Evolutionary conservation across 2,797 vertebrate genomes (phyloP), one percentile per base, ranked within the genome.

Genomic region (Parambassis ranga): DNA sequence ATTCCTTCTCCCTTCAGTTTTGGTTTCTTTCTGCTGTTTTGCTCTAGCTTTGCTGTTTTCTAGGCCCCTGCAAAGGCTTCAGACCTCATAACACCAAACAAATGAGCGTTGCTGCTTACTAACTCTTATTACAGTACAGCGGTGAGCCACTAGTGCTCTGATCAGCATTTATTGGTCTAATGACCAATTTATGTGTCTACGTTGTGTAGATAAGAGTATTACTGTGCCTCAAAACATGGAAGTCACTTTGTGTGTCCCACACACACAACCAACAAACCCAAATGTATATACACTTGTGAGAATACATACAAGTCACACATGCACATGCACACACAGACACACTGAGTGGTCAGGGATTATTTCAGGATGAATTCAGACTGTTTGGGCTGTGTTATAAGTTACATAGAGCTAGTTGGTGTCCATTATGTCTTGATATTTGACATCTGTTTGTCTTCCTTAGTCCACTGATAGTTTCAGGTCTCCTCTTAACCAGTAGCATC

Each of bases 191-290:
- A 80, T 84, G 83, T 69, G 35, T 81, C 75, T 75, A 79, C 59
- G 57, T 82, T 88, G 69, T 81, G 82, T 87, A 71, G 81, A 71
- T 88, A 85, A 84, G 87, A 86, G 87, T 89, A 80, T 89, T 84
- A 82, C 67, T 86, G 89, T 91, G 89, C 90, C 90, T 91, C 87
- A 87, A 90, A 82, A 82, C 68, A 84, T 82, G 69, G 77, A 89
- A 87, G 84, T 88, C 81, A 84, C 87, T 80, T 87, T 87, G 81
- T 83, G 77, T 86, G 61, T 79, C 76, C 33, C 61, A 46, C 77
- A 79, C 74, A 77, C 68, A 71, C 65, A 58, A 71, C 75, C 66
- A 75, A 82, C 71, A 81, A 77, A 82, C 69, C 62, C 77, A 80
- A 79, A 82, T 79, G 75, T 77, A 71, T 49, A 80, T 63, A 82